Evolutionary conservation across 2,113 vertebrate genomes (phyloP).

Genomic region (Meles meles): DNA sequence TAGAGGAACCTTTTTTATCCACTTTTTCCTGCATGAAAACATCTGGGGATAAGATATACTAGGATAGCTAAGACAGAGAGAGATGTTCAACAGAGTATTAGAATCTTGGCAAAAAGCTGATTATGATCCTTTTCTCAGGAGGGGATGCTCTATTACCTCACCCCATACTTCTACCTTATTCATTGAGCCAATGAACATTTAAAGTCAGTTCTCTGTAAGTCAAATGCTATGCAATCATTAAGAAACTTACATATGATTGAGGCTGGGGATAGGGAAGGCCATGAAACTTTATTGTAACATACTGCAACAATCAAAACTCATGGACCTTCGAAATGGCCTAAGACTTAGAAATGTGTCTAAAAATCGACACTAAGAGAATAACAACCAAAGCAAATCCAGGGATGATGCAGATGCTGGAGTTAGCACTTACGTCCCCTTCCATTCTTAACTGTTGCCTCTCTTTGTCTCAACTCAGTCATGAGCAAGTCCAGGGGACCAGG

Average conservation of each 20-base stretch:
- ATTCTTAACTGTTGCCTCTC: not conserved
- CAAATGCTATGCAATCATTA: not conserved
- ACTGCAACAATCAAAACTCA: not conserved
- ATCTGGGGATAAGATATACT: not conserved
- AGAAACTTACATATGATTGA: not conserved
- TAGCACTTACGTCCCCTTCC: not conserved
- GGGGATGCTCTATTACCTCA: not conserved
- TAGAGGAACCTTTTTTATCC: not conserved
- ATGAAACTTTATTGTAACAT: not conserved
- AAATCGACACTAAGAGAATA: not conserved
- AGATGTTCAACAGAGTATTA: not conserved
- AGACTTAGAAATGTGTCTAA: not conserved
- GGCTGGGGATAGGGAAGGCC: not conserved
- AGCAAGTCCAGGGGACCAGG: not conserved
- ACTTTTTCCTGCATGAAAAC: not conserved
- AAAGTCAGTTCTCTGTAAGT: not conserved
- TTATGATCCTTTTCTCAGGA: not conserved
- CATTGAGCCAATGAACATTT: not conserved
- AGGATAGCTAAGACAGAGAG: not conserved
- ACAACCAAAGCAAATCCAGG: not conserved
- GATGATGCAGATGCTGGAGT: not conserved
- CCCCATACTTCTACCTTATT: not conserved
- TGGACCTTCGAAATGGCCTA: not conserved
- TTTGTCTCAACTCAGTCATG: not conserved
- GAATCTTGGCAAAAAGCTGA: not conserved